phyloP scores from a whole-genome alignment of 2,797 vertebrate species.

The Tolypeutes matacus region DNA sequence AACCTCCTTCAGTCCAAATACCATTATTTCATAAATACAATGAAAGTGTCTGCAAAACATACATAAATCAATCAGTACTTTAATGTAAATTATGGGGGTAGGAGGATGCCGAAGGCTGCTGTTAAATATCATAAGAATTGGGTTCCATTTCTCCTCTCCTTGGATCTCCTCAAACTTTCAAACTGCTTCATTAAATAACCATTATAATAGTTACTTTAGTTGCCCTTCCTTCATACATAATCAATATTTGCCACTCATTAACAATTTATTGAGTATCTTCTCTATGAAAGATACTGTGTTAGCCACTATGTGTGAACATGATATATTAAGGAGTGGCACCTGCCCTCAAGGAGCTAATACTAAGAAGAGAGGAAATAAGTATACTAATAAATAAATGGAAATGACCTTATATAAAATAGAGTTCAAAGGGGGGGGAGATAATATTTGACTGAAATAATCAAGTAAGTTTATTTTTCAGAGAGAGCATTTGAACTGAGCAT shows the following conservation, averaged over 20 bases:
- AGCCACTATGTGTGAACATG: neutral
- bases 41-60: neutral
- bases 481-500: neutral
- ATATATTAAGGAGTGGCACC: neutral
- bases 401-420: neutral
- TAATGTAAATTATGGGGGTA: neutral
- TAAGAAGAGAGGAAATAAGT: neutral
- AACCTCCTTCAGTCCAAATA: neutral
- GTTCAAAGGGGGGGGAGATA: neutral
- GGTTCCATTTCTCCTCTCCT: neutral
- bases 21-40: neutral
- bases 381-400: neutral
- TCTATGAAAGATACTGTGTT: neutral
- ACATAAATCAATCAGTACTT: neutral
- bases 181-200: neutral
- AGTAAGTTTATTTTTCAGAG: neutral
- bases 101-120: neutral
- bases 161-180: neutral
- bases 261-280: neutral
- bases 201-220: neutral
- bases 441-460: neutral
- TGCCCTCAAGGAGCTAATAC: neutral
- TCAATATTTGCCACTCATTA: neutral
- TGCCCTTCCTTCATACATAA: neutral
- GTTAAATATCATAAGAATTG: neutral